Evolutionary conservation across 2,113 vertebrate species (phyloP).

Genomic region (Lasiurus borealis): DNA sequence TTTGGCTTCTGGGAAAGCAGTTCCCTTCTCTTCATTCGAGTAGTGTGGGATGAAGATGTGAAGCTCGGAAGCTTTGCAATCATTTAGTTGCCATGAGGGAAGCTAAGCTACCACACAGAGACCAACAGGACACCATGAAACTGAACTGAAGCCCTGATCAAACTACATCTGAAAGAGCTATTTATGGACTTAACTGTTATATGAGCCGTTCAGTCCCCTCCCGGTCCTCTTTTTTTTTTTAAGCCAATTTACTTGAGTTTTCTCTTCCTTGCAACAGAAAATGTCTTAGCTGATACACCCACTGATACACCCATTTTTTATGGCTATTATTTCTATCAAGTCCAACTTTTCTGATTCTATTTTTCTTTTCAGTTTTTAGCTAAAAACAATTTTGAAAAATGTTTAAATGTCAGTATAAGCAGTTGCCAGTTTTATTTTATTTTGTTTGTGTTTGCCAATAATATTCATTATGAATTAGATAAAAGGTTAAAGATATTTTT

Average conservation of each 20-base stretch:
- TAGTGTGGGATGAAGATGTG: neutral
- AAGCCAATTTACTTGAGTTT: neutral
- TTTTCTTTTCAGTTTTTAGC: neutral
- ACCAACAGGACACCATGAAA: neutral
- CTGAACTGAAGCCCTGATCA: neutral
- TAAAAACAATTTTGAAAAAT: neutral
- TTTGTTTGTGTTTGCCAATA: neutral
- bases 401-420: neutral
- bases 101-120: neutral
- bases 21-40: neutral
- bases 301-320: neutral
- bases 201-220: neutral
- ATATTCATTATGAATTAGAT: conserved; percentile 6
- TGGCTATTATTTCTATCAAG: neutral
- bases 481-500: neutral
- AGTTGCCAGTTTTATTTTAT: neutral
- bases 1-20: neutral
- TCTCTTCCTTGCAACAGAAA: conserved; percentile 26
- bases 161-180: neutral
- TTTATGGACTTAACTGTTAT: neutral
- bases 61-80: neutral
- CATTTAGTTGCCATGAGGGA: neutral
- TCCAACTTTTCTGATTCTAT: neutral
- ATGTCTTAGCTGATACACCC: neutral
- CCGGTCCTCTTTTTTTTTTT: neutral